Evolutionary conservation across 2,888 invertebrate species (phyloP), one percentile per base, ranked within the genome.

Genomic region (Microdon myrmicae): DNA sequence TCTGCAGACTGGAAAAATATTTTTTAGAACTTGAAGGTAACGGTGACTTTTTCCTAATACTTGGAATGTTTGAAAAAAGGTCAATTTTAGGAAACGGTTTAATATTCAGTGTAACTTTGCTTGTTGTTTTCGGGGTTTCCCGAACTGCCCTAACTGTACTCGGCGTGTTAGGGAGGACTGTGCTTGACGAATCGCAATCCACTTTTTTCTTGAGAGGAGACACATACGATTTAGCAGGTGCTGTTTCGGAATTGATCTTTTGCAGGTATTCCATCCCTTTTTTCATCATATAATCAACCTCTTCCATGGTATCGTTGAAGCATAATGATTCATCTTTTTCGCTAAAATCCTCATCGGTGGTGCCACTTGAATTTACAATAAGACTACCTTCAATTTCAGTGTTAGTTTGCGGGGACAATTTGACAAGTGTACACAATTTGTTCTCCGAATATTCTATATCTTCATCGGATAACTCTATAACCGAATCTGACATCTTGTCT

Each of bases 261-360:
- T 58, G 39, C 68, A 77, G 73, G 45, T 75, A 75, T 51, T 80
- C 74, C 67, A 74, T 69, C 2, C 79, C 80, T 17, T 75, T 74
- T 37, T 77, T 73, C 68, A 81, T 73, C 69, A 80, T 74, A 56
- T 80, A 78, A 25, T 81, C 79, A 32, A 81, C 78, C 70, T 81
- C 79, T 70, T 81, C 81, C 48, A 81, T 73, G 2, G 81, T 81
- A 60, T 81, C 78, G 60, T 81, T 80, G 37, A 81, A 81, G 25
- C 77, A 72, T 6, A 74, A 61, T 0, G 78, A 77, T n/a, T n/a
- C n/a, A n/a, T n/a, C n/a, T 2, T 61, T 55, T 8, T 68, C 67
- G 4, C 55, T 38, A 17, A 37, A 41, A 12, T 56, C 53, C 1
- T 54, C 56, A 0, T 55, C 47, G 7, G 51, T 38, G n/a, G n/a